phyloP scores from a whole-genome alignment of 2,113 vertebrate species.

The Colistium nudipinnis region DNA sequence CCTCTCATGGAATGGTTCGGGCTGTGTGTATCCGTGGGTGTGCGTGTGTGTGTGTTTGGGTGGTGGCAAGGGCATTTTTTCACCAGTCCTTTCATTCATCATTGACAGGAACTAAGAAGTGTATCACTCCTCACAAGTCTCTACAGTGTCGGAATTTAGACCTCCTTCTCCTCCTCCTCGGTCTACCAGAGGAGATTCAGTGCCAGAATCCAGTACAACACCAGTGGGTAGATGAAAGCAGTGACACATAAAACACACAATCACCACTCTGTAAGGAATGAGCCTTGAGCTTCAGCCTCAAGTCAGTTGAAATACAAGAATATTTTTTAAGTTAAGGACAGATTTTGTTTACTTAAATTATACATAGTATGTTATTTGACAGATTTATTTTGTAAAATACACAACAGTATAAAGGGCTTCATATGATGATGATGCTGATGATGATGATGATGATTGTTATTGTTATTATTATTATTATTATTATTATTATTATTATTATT shows the following conservation, averaged over 20 bases:
- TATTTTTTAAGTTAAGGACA: too few relatives aligned
- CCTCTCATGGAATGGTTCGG: conserved; percentile 4
- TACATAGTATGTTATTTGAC: too few relatives aligned
- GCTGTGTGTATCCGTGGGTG: conserved; percentile 8
- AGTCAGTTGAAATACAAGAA: too few relatives aligned
- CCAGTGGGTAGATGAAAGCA: conserved; percentile 7
- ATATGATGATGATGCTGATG: too few relatives aligned
- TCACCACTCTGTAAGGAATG: not conserved
- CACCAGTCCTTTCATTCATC: conserved; percentile 53
- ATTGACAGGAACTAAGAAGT: conserved; percentile 40
- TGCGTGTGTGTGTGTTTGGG: conserved; percentile 1
- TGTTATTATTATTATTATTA: too few relatives aligned
- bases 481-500: too few relatives aligned
- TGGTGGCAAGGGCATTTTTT: conserved; percentile 42
- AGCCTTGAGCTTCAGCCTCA: not conserved
- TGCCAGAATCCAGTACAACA: not conserved
- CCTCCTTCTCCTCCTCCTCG: conserved; percentile 6
- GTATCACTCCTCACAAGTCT: conserved; percentile 65
- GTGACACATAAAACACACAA: conserved; percentile 4
- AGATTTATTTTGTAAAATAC: too few relatives aligned
- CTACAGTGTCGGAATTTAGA: conserved; percentile 61
- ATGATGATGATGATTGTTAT: too few relatives aligned
- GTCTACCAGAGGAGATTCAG: not conserved
- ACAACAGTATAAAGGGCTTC: too few relatives aligned
- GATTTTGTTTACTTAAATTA: too few relatives aligned